Evolutionary conservation across 2,113 vertebrate genomes (phyloP).

Genomic region (Phyllostomus hastatus): DNA sequence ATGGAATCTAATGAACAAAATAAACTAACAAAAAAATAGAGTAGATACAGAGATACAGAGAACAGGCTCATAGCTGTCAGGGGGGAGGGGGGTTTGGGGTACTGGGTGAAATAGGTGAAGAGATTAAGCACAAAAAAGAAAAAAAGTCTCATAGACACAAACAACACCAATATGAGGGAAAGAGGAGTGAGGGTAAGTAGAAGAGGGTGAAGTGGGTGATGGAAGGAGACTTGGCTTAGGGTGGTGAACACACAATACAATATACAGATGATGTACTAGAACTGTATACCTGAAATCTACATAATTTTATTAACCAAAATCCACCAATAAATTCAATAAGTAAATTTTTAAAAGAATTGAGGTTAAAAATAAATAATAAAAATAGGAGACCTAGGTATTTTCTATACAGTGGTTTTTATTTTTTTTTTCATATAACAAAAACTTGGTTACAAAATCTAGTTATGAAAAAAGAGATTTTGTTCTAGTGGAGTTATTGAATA

Average conservation of each 20-base stretch:
- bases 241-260: not conserved
- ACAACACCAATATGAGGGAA: not conserved
- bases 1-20: not conserved
- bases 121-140: not conserved
- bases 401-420: not conserved
- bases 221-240: not conserved
- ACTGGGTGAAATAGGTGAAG: not conserved
- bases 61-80: not conserved
- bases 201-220: not conserved
- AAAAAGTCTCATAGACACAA: not conserved
- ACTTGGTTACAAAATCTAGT: conserved; percentile 56
- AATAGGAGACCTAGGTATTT: not conserved
- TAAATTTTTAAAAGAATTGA: not conserved
- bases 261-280: not conserved
- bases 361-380: not conserved
- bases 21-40: not conserved
- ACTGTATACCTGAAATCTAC: not conserved
- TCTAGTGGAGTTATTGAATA: conserved; percentile 62
- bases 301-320: not conserved
- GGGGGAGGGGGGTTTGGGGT: not conserved
- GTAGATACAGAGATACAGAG: not conserved
- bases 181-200: not conserved
- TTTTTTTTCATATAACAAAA: conserved; percentile 12
- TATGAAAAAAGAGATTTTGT: conserved; percentile 55
- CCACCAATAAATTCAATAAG: not conserved